phyloP scores from a whole-genome alignment of 2,888 invertebrate genomes.

The Amblyjoppa proteus region DNA sequence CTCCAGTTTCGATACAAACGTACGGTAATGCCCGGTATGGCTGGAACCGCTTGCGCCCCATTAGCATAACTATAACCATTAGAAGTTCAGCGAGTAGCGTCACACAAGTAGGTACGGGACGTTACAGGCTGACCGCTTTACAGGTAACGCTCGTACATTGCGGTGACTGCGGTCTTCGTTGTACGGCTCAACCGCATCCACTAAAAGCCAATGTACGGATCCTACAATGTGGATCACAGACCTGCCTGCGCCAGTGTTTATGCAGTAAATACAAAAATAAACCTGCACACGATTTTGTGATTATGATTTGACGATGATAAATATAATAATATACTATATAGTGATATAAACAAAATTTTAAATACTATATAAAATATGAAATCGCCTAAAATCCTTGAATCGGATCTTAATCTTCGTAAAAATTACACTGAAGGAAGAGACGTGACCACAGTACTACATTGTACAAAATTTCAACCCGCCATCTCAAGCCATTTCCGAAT shows the following conservation, averaged over 20 bases:
- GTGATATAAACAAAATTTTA: too few species aligned
- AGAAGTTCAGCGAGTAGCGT: slow-evolving; percentile 68
- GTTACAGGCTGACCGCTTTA: slow-evolving; percentile 73
- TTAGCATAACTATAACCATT: slow-evolving; percentile 72
- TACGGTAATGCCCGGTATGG: slow-evolving; percentile 52
- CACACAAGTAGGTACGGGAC: slow-evolving; percentile 69
- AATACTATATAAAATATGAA: too few species aligned
- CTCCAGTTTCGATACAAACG: slow-evolving; percentile 53
- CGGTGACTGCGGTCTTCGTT: slow-evolving; percentile 70
- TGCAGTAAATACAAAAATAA: slow-evolving; percentile 18
- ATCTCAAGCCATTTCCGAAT: too few species aligned
- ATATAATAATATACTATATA: neutral
- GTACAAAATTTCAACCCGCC: too few species aligned
- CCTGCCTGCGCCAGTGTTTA: slow-evolving; percentile 5
- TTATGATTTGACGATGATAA: neutral
- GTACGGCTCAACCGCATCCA: slow-evolving; percentile 71
- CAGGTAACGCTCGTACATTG: slow-evolving; percentile 74
- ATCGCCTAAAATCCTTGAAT: too few species aligned
- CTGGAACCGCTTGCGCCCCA: slow-evolving; percentile 51
- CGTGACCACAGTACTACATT: too few species aligned
- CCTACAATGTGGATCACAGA: slow-evolving; percentile 58
- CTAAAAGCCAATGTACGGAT: slow-evolving; percentile 73
- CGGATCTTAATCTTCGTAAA: too few species aligned
- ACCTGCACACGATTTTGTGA: neutral
- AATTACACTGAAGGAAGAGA: too few species aligned